A percentile compares a stretch with the other conserved stretches of the same genome.
Evolutionary conservation across 23 tunicate genomes (phyloP).

Genomic region (Oikopleura vanhoeffeni): DNA sequence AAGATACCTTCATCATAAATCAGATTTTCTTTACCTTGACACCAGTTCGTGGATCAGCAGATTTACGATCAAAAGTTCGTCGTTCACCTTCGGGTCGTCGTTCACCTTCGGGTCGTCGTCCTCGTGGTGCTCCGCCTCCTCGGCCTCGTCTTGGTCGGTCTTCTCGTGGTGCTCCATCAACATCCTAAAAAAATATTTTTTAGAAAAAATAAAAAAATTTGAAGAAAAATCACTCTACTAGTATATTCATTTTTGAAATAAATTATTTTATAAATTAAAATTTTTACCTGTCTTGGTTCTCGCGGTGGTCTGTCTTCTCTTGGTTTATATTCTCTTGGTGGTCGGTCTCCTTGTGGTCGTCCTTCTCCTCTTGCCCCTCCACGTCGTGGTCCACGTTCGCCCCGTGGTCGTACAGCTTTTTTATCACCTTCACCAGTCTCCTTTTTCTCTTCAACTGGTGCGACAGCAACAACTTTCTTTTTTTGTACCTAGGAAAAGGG

Average conservation of each 20-base stretch:
- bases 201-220: neutral
- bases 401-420: too few species aligned
- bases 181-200: neutral
- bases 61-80: neutral
- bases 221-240: too few species aligned
- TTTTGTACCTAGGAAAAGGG: neutral
- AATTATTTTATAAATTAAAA: too few species aligned
- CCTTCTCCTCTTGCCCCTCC: neutral
- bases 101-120: neutral
- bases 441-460: neutral
- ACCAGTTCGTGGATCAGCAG: neutral
- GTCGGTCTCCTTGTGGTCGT: neutral
- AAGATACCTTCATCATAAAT: too few species aligned
- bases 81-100: neutral
- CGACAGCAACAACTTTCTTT: neutral
- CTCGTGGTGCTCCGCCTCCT: neutral
- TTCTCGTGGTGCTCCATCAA: neutral
- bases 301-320: neutral
- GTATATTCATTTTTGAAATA: too few species aligned
- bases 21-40: neutral
- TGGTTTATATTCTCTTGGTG: too few species aligned
- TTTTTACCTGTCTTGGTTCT: neutral
- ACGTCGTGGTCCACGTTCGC: neutral
- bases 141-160: neutral
- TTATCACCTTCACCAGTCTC: too few species aligned